A percentile compares a stretch with the other conserved stretches of the same genome.
phyloP scores from a whole-genome alignment of 2,888 invertebrate genomes.

The Smittia aterrima region DNA sequence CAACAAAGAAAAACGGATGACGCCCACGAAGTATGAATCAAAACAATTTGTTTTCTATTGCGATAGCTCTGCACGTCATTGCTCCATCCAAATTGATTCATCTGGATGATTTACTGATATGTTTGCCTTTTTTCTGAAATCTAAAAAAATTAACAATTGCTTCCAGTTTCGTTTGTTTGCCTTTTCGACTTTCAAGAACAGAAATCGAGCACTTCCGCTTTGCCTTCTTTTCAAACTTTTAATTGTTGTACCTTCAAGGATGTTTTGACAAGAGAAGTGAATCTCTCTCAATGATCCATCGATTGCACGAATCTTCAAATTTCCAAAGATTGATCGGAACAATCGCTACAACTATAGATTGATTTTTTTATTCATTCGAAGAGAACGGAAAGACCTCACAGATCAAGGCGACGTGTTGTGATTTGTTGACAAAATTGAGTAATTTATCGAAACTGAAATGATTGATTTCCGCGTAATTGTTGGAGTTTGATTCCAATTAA shows the following conservation, averaged over 20 bases:
- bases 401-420: not conserved
- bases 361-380: conserved; percentile 1
- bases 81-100: conserved; percentile 21
- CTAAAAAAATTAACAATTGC: not conserved
- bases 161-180: too few species aligned
- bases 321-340: not conserved
- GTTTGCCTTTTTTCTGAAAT: not conserved
- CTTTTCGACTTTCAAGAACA: not conserved
- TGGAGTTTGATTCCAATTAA: conserved; percentile 25
- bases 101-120: conserved; percentile 4
- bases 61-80: not conserved
- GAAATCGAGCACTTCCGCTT: conserved; percentile 27
- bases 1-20: conserved; percentile 1
- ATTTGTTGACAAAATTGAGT: not conserved
- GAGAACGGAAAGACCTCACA: conserved; percentile 17
- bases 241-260: not conserved
- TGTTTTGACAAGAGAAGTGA: conserved; percentile 36
- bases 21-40: conserved; percentile 29
- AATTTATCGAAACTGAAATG: conserved; percentile 19
- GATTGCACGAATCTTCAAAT: conserved; percentile 5
- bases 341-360: conserved; percentile 13
- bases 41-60: conserved; percentile 8
- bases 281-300: conserved; percentile 29
- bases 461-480: conserved; percentile 33
- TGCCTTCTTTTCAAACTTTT: not conserved